Percentiles rank a stretch among this genome's conserved stretches.
phyloP scores from a whole-genome alignment of 2,113 vertebrate species.

The Helogale parvula region DNA sequence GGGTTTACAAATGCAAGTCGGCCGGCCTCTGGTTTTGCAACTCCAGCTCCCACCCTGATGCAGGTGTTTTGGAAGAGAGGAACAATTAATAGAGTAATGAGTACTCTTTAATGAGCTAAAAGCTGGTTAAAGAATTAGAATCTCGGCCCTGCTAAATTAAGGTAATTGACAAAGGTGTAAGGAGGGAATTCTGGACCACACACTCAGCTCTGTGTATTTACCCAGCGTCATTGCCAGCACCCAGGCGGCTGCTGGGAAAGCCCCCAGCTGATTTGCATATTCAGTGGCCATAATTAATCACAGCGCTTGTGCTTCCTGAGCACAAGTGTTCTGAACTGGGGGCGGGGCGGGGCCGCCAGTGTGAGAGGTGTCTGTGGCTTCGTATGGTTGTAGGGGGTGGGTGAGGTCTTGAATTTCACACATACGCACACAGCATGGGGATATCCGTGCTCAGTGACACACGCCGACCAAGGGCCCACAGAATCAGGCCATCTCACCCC shows the following conservation, averaged over 20 bases:
- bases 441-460: not conserved
- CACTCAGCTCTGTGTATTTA: not conserved
- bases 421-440: not conserved
- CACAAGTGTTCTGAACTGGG: not conserved
- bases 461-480: not conserved
- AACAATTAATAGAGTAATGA: conserved; percentile 32
- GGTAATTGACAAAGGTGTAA: conserved; percentile 63
- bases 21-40: not conserved
- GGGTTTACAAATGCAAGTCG: not conserved
- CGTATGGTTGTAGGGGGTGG: not conserved
- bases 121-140: conserved; percentile 54
- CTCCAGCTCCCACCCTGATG: not conserved
- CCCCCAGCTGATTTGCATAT: conserved; percentile 71
- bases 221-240: not conserved
- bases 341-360: not conserved
- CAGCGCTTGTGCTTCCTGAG: not conserved
- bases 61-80: conserved; percentile 14
- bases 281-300: conserved; percentile 64
- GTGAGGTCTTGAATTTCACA: not conserved
- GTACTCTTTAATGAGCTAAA: conserved; percentile 51
- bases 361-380: not conserved
- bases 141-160: conserved; percentile 35
- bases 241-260: conserved; percentile 48
- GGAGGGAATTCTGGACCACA: conserved; percentile 44
- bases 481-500: not conserved